Base-by-base conservation (phyloP, 1,140 invertebrate genomes). In the Conus betulinus region DNA sequence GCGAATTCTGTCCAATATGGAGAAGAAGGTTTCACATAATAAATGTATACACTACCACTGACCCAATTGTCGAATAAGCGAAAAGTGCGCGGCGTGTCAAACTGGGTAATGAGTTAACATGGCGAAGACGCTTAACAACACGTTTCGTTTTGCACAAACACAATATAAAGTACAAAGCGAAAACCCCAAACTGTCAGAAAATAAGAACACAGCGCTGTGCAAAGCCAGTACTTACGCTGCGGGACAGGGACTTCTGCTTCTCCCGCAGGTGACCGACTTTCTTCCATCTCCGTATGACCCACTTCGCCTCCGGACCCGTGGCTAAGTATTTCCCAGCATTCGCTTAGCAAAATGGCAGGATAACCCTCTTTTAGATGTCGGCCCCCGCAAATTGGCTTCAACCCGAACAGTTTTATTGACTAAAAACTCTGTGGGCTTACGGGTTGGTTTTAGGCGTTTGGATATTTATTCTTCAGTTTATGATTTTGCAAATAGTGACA, bases 221-320 rank as follows among this genome's bases (percentile, higher is more conserved):
- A 25, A 27, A 15, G 20, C 20, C 53, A 81, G 52, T 90, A 88
- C 89, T 90, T 76, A 90, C 89, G 84, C 52, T 55, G 25, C 55
- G 87, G 78, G 84, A 85, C 81, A 84, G 79, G 78, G 71, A 85
- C 85, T 85, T 79, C 84, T 27, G 88, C 57, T 88, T 88, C 89
- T 71, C 89, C 85, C 89, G 87, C 87, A 82, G 89, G 88, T 90
- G 89, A 90, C 89, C 89, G 89, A 90, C 89, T 90, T 90, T 90
- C 55, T 78, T 87, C 89, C 89, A 90, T 88, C 89, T 83, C 88
- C 87, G 63, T 83, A 86, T 90, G 89, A 90, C 89, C 89, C 89
- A 90, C 89, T 90, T 90, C 85, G 88, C 23, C 84, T 76, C 84
- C 84, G 67, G 89, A 90, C 87, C 89, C 87, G 89, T 88, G 85